Conservation (phyloP, 1,140 invertebrate species). For the Diabrotica virgifera region DNA sequence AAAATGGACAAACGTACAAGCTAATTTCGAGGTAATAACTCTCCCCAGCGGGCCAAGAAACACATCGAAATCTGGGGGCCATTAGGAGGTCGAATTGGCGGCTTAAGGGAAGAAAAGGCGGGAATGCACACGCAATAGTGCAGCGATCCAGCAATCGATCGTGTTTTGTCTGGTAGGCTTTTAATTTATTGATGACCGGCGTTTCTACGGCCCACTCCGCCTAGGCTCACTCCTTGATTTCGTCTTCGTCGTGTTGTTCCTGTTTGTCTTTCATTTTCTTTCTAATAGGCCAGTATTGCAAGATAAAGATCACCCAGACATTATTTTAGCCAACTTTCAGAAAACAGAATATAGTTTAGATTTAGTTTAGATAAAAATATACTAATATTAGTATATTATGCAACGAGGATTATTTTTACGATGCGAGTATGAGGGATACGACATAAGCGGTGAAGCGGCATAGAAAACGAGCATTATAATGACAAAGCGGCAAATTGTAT, state of each 20-base stretch:
- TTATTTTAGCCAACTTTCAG: too few relatives aligned
- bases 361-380: too few relatives aligned
- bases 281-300: not conserved
- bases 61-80: not conserved
- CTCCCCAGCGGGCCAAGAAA: not conserved
- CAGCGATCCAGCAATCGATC: constrained; percentile 5
- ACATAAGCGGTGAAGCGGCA: too few relatives aligned
- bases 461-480: too few relatives aligned
- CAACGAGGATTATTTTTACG: too few relatives aligned
- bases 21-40: too few relatives aligned
- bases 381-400: too few relatives aligned
- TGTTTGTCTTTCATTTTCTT: not conserved
- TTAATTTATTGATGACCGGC: constrained; percentile 16
- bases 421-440: too few relatives aligned
- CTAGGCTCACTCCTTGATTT: not conserved
- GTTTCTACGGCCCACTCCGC: constrained; percentile 1
- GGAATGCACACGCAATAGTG: constrained; percentile 7
- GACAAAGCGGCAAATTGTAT: too few relatives aligned
- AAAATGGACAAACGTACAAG: too few relatives aligned
- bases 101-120: not conserved
- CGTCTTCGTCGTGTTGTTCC: not conserved
- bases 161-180: constrained; percentile 12
- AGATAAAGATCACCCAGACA: too few relatives aligned
- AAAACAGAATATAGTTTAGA: too few relatives aligned
- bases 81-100: not conserved